phyloP scores from a whole-genome alignment of 2,888 invertebrate genomes.

The Allacma fusca region DNA sequence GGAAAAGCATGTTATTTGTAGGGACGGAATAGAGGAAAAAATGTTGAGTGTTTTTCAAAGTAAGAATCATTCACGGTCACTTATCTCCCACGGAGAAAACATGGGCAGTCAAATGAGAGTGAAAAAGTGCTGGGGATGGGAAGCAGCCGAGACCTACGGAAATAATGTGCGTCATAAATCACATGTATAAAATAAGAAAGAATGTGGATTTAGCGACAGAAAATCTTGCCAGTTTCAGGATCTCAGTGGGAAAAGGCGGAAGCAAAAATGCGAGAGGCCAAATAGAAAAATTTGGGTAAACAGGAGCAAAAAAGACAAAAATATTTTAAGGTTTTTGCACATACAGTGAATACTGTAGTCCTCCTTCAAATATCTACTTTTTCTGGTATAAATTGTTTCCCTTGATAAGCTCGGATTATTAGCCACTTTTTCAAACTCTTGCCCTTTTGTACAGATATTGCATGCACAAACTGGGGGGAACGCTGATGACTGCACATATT shows the following conservation, averaged over 20 bases:
- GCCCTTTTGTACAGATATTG: too few species aligned
- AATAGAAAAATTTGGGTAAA: neutral
- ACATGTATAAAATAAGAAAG: neutral
- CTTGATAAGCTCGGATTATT: too few species aligned
- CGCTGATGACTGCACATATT: too few species aligned
- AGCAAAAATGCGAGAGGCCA: neutral
- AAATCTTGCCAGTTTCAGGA: neutral
- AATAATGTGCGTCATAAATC: neutral
- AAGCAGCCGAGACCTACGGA: neutral
- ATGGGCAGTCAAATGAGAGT: neutral
- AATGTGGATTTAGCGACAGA: neutral
- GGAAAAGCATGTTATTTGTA: too few species aligned
- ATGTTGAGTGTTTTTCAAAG: neutral
- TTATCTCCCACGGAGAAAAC: conserved; percentile 9
- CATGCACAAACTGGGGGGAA: too few species aligned
- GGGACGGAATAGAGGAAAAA: neutral
- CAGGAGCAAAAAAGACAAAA: neutral
- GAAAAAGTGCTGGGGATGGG: neutral
- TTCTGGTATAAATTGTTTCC: too few species aligned
- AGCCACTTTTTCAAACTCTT: too few species aligned
- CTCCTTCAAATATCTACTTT: too few species aligned
- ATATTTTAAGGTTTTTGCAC: neutral
- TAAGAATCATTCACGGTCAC: conserved; percentile 9
- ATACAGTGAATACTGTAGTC: neutral
- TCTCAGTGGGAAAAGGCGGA: too few species aligned